Conservation (phyloP, 2,888 invertebrate genomes). For the Drosophila merina region DNA sequence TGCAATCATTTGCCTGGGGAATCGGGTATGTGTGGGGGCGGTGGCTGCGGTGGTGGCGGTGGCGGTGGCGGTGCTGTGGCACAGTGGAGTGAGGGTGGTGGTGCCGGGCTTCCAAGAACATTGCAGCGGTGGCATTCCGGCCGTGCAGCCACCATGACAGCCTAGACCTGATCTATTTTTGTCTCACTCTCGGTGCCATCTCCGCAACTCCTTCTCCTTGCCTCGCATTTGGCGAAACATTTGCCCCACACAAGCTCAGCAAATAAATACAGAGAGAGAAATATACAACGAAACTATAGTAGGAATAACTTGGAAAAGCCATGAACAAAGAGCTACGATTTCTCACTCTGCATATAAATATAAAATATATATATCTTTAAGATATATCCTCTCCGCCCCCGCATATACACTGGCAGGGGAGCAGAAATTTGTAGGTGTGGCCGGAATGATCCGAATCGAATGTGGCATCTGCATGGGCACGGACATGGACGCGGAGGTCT, state of each 20-base stretch:
- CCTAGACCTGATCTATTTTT: slow-evolving; percentile 81
- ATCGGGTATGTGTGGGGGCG: no score
- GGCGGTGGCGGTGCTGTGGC: neutral
- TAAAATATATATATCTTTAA: slow-evolving; percentile 3
- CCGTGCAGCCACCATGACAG: slow-evolving; percentile 78
- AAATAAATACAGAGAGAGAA: slow-evolving; percentile 12
- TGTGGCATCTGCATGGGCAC: slow-evolving; percentile 42
- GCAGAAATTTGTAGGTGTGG: slow-evolving; percentile 79
- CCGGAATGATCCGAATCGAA: slow-evolving; percentile 47
- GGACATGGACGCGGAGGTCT: slow-evolving; percentile 36
- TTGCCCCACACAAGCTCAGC: slow-evolving; percentile 34
- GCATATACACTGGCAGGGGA: slow-evolving; percentile 12
- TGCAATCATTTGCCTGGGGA: slow-evolving; percentile 47
- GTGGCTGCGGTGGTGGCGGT: no score
- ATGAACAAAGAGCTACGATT: neutral
- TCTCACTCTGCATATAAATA: neutral
- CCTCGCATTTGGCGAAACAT: slow-evolving; percentile 39
- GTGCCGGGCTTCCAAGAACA: slow-evolving; percentile 52
- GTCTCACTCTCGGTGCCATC: slow-evolving; percentile 44
- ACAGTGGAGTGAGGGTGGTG: neutral
- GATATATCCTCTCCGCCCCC: slow-evolving; percentile 21
- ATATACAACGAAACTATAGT: no score
- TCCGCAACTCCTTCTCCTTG: neutral
- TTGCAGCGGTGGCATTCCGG: slow-evolving; percentile 66
- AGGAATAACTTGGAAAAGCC: no score